These are phyloP conservation scores for Troides helena DNA, from an alignment of 2,888 invertebrate species.

Conservation along the genomic window DNA sequence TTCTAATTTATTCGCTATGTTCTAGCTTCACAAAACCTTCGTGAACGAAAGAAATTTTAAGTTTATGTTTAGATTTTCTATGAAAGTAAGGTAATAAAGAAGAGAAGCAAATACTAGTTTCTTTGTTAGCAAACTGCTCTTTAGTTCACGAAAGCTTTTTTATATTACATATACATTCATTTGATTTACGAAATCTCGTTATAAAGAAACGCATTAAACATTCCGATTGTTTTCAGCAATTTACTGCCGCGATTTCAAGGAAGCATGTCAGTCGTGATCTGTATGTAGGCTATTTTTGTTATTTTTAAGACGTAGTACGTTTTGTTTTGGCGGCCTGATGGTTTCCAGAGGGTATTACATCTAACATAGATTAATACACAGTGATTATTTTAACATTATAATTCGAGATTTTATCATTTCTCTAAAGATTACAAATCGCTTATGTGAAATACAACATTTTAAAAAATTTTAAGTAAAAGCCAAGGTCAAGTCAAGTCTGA, in stretches of 20 bases:
- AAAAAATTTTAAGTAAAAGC: too few relatives aligned
- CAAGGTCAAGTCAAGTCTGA: too few relatives aligned
- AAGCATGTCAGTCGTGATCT: slow-evolving; percentile 40
- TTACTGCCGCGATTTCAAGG: slow-evolving; percentile 7
- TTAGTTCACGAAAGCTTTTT: not conserved
- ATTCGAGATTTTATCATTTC: not conserved
- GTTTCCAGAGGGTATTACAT: slow-evolving; percentile 55
- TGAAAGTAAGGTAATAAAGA: not conserved
- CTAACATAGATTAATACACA: slow-evolving; percentile 26
- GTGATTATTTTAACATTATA: not conserved
- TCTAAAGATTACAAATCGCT: too few relatives aligned
- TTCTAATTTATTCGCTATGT: too few relatives aligned
- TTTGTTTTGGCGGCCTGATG: slow-evolving; percentile 46
- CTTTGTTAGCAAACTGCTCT: not conserved
- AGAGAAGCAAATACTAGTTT: not conserved
- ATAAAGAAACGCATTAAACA: slow-evolving; percentile 1
- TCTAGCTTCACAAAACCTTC: too few relatives aligned
- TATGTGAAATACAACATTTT: too few relatives aligned
- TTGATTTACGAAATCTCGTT: not conserved
- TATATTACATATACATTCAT: not conserved
- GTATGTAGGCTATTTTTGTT: slow-evolving; percentile 55
- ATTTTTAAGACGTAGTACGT: slow-evolving; percentile 43
- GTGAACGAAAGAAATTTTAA: too few relatives aligned
- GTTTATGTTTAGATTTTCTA: too few relatives aligned
- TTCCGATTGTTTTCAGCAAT: slow-evolving; percentile 15